Base-by-base conservation (phyloP, 2,888 invertebrate genomes). In the Dermolepida albohirtum region DNA sequence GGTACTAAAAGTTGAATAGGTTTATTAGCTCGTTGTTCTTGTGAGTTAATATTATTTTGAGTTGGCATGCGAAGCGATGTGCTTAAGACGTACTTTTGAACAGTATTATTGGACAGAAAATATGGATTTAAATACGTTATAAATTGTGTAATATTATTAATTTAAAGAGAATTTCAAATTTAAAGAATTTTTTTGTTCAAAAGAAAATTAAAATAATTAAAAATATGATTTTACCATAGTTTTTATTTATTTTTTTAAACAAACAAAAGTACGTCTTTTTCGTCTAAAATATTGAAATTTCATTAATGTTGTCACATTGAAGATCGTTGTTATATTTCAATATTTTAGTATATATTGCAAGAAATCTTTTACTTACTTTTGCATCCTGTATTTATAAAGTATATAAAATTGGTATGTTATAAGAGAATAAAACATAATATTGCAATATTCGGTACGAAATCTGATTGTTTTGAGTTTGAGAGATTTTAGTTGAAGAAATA, bases 1-100 rank as follows among this genome's bases (percentile, higher is more conserved):
- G 96, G 96, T 80, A 96, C 96, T 96, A 89, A 87, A 89, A 87
- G 75, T 47, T 17, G 50, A 47, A 65, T n/a, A 6, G 11, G 7
- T 11, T 47, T 10, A 47, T 62, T 62, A 62, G 59, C 47, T 62
- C 5, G 10, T 47, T 47, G 29, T 5, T 44, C 22, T 16, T 14
- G 2, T 1, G 1, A 22, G 1, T 7, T 16, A 14, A 14, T 12
- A 16, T 14, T 17, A 14, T 10, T 39, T 55, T 41, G 40, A 54
- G 16, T 27, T n/a, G 1, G 51, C 66, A 67, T 67, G 66, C 66
- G 51, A 67, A 67, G 66, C 67, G 39, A 51, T 55, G 47, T 39
- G 47, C 59, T 27, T 10, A 52, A 27, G 47, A 47, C 39, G 47
- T 62, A 62, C 16, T 51, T 64, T 63, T 16, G 5, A 12, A 51